These are phyloP conservation scores for Apantesis nais DNA, from an alignment of 2,888 invertebrate genomes.

Conservation along the genomic window DNA sequence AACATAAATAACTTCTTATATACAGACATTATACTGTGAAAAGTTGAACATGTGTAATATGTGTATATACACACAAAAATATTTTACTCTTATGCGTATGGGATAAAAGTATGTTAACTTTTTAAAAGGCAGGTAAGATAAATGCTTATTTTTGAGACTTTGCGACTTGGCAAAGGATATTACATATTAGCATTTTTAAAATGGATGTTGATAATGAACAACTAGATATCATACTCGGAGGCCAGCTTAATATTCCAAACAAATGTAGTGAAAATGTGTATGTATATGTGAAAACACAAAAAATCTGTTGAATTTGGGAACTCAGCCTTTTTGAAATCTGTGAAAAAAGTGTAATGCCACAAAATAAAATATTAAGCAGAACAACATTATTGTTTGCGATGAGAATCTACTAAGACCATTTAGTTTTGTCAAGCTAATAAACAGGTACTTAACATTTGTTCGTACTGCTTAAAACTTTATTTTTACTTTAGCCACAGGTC, in stretches of 20 bases:
- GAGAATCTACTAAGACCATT: neutral
- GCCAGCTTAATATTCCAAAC: neutral
- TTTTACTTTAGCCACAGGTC: conserved; percentile 8
- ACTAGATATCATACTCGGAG: too few relatives aligned
- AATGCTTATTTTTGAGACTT: neutral
- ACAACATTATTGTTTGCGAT: neutral
- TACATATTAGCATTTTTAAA: neutral
- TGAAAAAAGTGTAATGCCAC: neutral
- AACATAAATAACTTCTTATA: too few relatives aligned
- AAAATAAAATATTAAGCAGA: neutral
- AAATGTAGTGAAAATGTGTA: neutral
- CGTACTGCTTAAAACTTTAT: conserved; percentile 10
- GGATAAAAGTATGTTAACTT: conserved; percentile 7
- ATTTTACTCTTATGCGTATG: conserved; percentile 3
- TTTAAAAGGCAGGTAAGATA: neutral
- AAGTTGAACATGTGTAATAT: too few relatives aligned
- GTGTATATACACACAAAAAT: too few relatives aligned
- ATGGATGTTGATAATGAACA: neutral
- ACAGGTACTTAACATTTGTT: conserved; percentile 12
- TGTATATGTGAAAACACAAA: too few relatives aligned
- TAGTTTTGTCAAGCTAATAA: conserved; percentile 3
- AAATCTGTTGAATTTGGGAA: neutral
- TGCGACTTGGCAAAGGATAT: neutral
- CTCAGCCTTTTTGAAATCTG: neutral
- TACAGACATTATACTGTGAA: too few relatives aligned